Evolutionary conservation across 2,888 invertebrate species (phyloP).

Genomic region (Deilephila elpenor): DNA sequence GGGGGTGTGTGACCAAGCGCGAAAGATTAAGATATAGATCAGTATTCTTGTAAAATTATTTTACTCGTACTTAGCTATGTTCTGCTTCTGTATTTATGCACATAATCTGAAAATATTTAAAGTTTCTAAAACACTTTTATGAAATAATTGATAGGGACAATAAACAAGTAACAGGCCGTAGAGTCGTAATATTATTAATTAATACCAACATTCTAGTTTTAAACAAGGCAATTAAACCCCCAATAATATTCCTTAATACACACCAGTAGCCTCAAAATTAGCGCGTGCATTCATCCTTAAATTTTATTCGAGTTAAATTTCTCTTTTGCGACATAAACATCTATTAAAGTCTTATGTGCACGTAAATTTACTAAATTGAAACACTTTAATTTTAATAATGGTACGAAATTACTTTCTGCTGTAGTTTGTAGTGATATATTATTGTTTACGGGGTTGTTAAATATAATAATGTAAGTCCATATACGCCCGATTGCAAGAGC

Average conservation of each 20-base stretch:
- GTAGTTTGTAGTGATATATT: neutral
- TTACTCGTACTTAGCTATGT: too few relatives aligned
- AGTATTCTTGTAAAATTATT: too few relatives aligned
- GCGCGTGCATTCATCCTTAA: conserved; percentile 39
- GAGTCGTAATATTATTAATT: neutral
- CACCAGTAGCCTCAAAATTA: conserved; percentile 33
- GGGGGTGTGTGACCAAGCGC: neutral
- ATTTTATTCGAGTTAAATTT: conserved; percentile 40
- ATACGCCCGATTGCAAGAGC: neutral
- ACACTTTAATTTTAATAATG: neutral
- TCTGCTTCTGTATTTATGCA: too few relatives aligned
- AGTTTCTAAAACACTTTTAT: too few relatives aligned
- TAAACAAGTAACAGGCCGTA: too few relatives aligned
- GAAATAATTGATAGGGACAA: too few relatives aligned
- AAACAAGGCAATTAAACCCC: neutral
- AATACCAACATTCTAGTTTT: neutral
- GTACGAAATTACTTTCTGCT: neutral
- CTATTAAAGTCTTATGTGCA: conserved; percentile 36
- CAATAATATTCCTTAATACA: conserved; percentile 1
- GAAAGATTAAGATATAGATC: too few relatives aligned
- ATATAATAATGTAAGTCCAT: neutral
- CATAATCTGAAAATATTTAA: too few relatives aligned
- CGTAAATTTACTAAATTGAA: neutral
- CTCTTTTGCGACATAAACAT: conserved; percentile 37
- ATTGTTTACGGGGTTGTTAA: neutral